Evolutionary conservation across 1,140 invertebrate species (phyloP).

Genomic region (Papilio glaucus): DNA sequence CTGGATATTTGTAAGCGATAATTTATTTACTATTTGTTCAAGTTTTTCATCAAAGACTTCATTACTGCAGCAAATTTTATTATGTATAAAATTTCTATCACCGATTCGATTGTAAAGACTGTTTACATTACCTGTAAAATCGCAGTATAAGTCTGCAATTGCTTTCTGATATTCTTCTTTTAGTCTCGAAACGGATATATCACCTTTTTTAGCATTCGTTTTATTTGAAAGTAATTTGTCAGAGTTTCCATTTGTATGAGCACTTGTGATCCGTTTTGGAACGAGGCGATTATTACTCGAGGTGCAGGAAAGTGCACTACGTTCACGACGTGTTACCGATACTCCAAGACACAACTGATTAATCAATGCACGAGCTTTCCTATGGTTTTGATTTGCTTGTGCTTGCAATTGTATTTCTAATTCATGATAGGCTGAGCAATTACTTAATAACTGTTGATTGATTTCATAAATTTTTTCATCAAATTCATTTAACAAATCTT

Average conservation of each 20-base stretch:
- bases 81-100: conserved; percentile 37
- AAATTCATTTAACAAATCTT: conserved; percentile 65
- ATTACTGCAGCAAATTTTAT: conserved; percentile 36
- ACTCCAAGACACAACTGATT: conserved; percentile 60
- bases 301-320: conserved; percentile 48
- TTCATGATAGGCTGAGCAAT: conserved; percentile 60
- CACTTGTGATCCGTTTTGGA: conserved; percentile 43
- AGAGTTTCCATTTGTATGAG: conserved; percentile 33
- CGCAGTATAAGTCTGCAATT: conserved; percentile 49
- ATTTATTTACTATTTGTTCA: conserved; percentile 40
- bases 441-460: conserved; percentile 72
- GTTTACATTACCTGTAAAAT: conserved; percentile 53
- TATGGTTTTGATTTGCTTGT: conserved; percentile 56
- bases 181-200: conserved; percentile 49
- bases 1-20: conserved; percentile 39
- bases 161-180: conserved; percentile 57
- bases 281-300: conserved; percentile 31
- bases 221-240: conserved; percentile 26
- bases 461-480: conserved; percentile 68
- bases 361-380: conserved; percentile 51
- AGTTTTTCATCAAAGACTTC: conserved; percentile 50
- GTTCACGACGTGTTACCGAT: conserved; percentile 24
- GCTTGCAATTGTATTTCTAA: conserved; percentile 57
- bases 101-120: conserved; percentile 54
- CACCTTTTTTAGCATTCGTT: conserved; percentile 48